Evolutionary conservation across 2,113 vertebrate species (phyloP), one percentile per base, ranked within the genome.

Genomic region (Scolopax mira): DNA sequence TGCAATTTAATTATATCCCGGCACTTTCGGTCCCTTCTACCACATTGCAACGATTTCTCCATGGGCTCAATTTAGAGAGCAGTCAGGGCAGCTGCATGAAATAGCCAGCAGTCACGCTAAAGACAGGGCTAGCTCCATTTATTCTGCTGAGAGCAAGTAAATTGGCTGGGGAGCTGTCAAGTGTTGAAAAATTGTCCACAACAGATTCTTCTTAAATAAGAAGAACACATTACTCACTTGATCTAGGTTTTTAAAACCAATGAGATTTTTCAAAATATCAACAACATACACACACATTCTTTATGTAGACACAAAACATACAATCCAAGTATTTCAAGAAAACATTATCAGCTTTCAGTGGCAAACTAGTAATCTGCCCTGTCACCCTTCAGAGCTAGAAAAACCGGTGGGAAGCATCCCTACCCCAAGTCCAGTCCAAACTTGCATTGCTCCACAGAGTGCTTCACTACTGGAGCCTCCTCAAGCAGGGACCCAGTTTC

Each of bases 181-280:
- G 54, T 70, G 71, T 67, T 91, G 92, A 97, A 96, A 97, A 96
- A 94, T 58, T 19, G 11, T 92, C 65, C 94, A 61, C 81, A 95
- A 81, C 41, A 93, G 75, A 89, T 96, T 78, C 81, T 89, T 85
- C 33, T 79, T 93, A 55, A 42, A 42, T 42, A 42, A 42, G 93
- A 96, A 97, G 41, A 70, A 96, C 57, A 69, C 71, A 96, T 97
- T 94, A 93, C 77, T 93, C 69, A 88, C 93, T 96, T 97, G 48
- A 94, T 93, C 16, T 10, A 78, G 61, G 42, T 95, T 96, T 94
- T 95, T 87, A 72, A 95, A 97, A 90, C 33, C 88, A 70, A 78
- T 44, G 14, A 95, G 23, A 78, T 83, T 88, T 88, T 94, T 72
- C 21, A 55, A 95, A 92, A 67, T 73, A 92, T 24, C 87, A 75